Evolutionary conservation across 2,113 vertebrate species (phyloP), one percentile per base, ranked within the genome.

Genomic region (Zapornia atra): DNA sequence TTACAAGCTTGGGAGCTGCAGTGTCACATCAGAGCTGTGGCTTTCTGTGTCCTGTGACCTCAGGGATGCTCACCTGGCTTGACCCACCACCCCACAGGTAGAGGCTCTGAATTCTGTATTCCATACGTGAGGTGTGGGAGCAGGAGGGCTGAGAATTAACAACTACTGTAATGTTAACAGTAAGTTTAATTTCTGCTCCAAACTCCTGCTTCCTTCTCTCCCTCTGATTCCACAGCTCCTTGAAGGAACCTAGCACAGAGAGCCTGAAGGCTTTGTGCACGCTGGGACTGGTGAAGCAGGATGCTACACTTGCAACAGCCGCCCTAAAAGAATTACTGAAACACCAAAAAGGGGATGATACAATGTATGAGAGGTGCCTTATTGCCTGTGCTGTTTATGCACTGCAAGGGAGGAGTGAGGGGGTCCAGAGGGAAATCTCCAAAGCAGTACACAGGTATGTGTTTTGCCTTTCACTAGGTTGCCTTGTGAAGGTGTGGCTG

Each of bases 251-350:
- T 10, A 98, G 98, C 82, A 61, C 70, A 1, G 99, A 99, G 97
- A 99, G 99, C 73, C 98, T 99, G 91, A 98, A 98, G 92, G 98
- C 99, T 90, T 97, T 99, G 22, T 99, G 99, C 90, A 98, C 99
- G 3, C 95, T 99, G 46, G 99, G 99, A 31, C 87, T 99, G 95
- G 98, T 98, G 51, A 98, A 98, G 90, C 94, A 98, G 28, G 99
- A 99, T 63, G 96, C 95, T 22, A 99, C 99, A 0, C 97, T 99
- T 51, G 98, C 99, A 44, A 98, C 98, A 70, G 99, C 99, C 44
- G 99, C 99, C 5, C 98, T 99, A 9, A 98, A 99, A 3, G 99
- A 99, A 94, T 95, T 99, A 72, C 96, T 99, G 76, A 99, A 99
- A 93, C 98, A 98, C 60, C 76, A 96, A 31, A 97, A 96, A 48